A percentile compares a stretch with the other conserved stretches of the same genome.
Evolutionary conservation across 2,797 vertebrate species (phyloP).

Genomic region (Neopelma chrysocephalum): DNA sequence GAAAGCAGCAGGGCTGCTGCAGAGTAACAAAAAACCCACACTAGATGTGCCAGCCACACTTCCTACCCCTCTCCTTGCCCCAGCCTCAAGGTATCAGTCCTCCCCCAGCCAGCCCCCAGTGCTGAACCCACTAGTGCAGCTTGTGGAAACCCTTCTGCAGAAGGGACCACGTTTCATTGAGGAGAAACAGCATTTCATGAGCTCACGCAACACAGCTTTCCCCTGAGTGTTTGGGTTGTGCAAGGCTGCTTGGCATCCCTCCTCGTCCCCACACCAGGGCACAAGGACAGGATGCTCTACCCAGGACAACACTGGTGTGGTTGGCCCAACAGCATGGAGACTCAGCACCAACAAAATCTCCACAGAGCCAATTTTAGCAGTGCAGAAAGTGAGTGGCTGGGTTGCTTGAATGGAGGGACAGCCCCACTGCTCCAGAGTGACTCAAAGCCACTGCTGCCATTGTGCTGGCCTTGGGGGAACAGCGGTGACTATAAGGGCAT

Average conservation of each 20-base stretch:
- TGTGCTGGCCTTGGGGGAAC: not conserved
- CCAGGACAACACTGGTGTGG: not conserved
- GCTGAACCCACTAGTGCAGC: not conserved
- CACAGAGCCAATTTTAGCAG: not conserved
- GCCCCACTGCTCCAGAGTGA: not conserved
- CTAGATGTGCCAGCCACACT: rapidly evolving
- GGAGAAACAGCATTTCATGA: not conserved
- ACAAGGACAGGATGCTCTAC: not conserved
- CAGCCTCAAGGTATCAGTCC: not conserved
- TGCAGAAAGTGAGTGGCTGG: not conserved
- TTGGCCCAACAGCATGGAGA: not conserved
- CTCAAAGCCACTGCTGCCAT: not conserved
- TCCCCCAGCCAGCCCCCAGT: rapidly evolving
- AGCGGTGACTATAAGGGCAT: not conserved
- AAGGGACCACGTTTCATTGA: not conserved
- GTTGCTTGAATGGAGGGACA: not conserved
- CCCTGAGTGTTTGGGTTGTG: not conserved
- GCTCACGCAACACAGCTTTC: not conserved
- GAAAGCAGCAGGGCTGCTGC: not conserved
- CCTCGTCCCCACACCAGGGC: not conserved
- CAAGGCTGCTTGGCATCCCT: not conserved
- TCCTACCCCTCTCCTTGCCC: not conserved
- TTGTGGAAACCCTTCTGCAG: not conserved
- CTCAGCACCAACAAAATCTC: not conserved
- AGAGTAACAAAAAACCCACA: not conserved